Evolutionary conservation across 2,113 vertebrate species (phyloP).

Genomic region (Gallinago paraguaiae): DNA sequence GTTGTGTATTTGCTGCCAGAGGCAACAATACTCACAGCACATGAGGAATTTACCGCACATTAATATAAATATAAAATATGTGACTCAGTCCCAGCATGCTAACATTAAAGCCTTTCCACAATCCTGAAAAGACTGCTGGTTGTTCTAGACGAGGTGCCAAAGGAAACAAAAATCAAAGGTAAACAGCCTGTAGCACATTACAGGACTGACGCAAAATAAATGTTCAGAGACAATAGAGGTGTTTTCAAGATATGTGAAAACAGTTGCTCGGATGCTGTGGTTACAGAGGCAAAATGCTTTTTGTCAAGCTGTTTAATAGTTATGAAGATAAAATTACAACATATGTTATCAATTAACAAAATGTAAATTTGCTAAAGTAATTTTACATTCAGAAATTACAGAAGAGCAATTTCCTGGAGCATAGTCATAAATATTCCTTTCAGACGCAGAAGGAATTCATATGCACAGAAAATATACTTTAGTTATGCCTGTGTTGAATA

Average conservation of each 20-base stretch:
- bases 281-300: constrained; percentile 17
- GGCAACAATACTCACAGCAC: not conserved
- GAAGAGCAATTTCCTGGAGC: constrained; percentile 32
- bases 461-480: not conserved
- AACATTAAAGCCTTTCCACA: not conserved
- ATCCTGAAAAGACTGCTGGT: not conserved
- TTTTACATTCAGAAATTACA: constrained; percentile 35
- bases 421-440: not conserved
- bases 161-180: constrained; percentile 10
- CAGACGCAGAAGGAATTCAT: not conserved
- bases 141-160: not conserved
- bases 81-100: not conserved
- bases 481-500: not conserved
- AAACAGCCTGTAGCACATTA: not conserved
- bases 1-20: not conserved
- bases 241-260: not conserved
- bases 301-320: not conserved
- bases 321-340: constrained; percentile 27
- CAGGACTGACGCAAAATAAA: not conserved
- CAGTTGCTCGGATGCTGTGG: not conserved
- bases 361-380: constrained; percentile 18
- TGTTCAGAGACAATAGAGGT: not conserved
- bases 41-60: not conserved
- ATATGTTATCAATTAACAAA: constrained; percentile 39
- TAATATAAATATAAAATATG: not conserved